Conservation (phyloP, 2,797 vertebrate genomes). For the Mus spretus region DNA sequence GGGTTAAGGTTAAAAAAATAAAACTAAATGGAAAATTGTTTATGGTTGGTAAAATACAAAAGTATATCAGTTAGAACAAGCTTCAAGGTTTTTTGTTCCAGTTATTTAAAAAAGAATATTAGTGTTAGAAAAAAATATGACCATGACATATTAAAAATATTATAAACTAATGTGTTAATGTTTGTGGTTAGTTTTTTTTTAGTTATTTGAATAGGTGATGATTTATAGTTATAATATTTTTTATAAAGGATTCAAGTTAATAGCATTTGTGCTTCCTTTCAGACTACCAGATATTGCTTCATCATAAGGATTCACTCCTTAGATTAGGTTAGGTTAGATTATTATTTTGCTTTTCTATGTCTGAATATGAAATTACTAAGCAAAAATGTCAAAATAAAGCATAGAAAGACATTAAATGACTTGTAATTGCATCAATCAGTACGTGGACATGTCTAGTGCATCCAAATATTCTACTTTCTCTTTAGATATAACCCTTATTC, state of each 20-base stretch:
- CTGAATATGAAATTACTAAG: neutral
- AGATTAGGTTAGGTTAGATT: neutral
- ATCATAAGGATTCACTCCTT: constrained; percentile 15
- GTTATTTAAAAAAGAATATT: neutral
- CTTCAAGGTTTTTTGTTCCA: neutral
- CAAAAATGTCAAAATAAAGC: constrained; percentile 35
- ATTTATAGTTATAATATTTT: constrained; percentile 46
- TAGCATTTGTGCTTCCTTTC: neutral
- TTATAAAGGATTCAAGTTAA: neutral
- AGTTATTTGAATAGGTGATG: neutral
- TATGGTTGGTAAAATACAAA: neutral
- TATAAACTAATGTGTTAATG: neutral
- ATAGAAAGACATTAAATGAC: neutral
- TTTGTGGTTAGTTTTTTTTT: neutral
- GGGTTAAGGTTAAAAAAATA: neutral
- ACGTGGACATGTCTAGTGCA: neutral
- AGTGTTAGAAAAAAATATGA: neutral
- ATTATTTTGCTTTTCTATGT: constrained; percentile 3
- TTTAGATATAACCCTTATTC: neutral
- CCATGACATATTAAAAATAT: neutral
- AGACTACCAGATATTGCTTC: neutral
- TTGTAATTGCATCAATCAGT: neutral
- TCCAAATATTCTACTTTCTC: neutral
- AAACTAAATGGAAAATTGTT: neutral
- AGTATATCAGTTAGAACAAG: neutral